Evolutionary conservation across 2,888 invertebrate species (phyloP), one percentile per base, ranked within the genome.

Genomic region (Acleris literana): DNA sequence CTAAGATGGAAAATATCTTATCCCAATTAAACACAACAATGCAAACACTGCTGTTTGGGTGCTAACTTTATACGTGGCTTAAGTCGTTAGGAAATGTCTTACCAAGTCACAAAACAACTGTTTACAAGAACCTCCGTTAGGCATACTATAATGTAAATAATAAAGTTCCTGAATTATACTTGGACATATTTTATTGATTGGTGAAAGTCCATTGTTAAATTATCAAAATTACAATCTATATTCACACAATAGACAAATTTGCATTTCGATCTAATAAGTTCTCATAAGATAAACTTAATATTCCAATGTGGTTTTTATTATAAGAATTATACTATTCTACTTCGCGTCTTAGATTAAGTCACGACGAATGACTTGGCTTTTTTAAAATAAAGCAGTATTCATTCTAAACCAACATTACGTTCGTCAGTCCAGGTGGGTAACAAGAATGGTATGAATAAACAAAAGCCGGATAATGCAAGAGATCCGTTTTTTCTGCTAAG

Each of bases 381-480:
- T 43, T 56, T 61, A 33, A 46, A 56, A 49, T 61, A 44, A 25
- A 61, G 33, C 18, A 43, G 22, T 56, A 66, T 66, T 56, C 33
- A 61, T 57, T 61, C 61, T 61, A 62, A 62, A 57, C 62, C 52
- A 66, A 66, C 66, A 62, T 62, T 66, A 66, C 57, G 25, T 54
- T 61, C 62, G 53, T 55, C 58, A 52, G 67, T 68, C 69, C 70
- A 68, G 68, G 71, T 71, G 71, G 68, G 69, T 68, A 70, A 69
- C 44, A 70, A 68, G 64, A 70, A 71, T 70, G 67, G 70, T 70
- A 81, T 78, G 81, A 85, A 84, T 82, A 86, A 85, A 88, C 87
- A 87, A 88, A 85, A 79, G 77, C 68, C 70, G 78, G 84, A 87
- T 85, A 81, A 74, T 78, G 83, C 74, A 77, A 80, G 75, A 77